Conservation (phyloP, 2,797 vertebrate species). For the Champsocephalus gunnari region DNA sequence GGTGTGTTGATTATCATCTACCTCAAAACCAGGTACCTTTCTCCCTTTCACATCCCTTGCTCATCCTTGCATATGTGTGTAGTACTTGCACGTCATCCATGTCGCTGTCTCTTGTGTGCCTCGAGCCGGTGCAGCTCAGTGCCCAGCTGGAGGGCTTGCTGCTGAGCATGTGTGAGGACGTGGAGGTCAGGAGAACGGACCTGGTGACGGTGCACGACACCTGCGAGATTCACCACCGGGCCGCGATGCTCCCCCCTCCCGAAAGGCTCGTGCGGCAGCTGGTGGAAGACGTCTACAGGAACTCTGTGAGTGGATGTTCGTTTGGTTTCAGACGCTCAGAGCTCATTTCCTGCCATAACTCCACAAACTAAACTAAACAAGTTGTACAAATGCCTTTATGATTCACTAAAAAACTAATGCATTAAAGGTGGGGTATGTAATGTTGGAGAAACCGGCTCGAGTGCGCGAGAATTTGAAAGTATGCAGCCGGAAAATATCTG, state of each 20-base stretch:
- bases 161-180: conserved; percentile 91
- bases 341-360: no score
- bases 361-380: no score
- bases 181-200: conserved; percentile 75
- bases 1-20: conserved; percentile 91
- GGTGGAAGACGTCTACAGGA: conserved; percentile 83
- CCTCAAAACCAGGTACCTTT: conserved; percentile 88
- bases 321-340: not conserved
- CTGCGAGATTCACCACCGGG: conserved; percentile 83
- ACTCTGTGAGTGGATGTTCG: conserved; percentile 65
- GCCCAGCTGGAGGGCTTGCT: conserved; percentile 85
- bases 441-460: no score
- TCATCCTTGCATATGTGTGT: not conserved
- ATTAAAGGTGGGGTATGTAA: no score
- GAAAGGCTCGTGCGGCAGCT: conserved; percentile 82
- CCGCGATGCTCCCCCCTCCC: conserved; percentile 75
- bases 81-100: not conserved
- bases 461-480: no score
- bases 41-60: not conserved
- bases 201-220: conserved; percentile 85
- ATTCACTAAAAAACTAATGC: no score
- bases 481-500: no score
- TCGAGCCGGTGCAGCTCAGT: conserved; percentile 87
- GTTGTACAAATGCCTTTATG: no score
- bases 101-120: not conserved